Evolutionary conservation across 2,113 vertebrate genomes (phyloP).

Genomic region (Sceloporus tristichus): DNA sequence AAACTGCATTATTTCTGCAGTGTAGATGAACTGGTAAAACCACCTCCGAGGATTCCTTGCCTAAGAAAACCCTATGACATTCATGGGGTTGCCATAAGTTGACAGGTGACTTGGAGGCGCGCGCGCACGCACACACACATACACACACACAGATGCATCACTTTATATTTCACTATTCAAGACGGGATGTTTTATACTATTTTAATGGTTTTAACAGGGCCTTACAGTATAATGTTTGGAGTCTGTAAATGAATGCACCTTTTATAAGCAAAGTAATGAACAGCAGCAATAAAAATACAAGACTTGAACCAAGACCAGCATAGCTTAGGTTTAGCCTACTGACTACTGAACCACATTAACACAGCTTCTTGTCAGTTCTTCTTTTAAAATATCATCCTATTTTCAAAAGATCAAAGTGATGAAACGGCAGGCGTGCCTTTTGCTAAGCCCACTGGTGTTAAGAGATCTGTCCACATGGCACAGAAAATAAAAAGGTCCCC

Average conservation of each 20-base stretch:
- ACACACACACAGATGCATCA: too few relatives aligned
- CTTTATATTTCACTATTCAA: too few relatives aligned
- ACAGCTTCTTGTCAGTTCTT: not conserved
- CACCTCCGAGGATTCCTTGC: too few relatives aligned
- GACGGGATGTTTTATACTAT: too few relatives aligned
- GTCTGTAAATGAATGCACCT: not conserved
- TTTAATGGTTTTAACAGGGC: not conserved
- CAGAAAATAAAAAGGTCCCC: accelerated
- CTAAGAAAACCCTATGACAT: too few relatives aligned
- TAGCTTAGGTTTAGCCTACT: not conserved
- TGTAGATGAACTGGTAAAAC: too few relatives aligned
- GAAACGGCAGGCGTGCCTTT: not conserved
- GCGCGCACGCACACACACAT: too few relatives aligned
- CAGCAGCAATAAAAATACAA: not conserved
- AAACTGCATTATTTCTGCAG: too few relatives aligned
- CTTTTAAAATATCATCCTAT: accelerated
- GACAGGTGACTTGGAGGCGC: too few relatives aligned
- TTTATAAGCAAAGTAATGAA: not conserved
- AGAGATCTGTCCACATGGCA: conserved; percentile 11
- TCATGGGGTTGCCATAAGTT: too few relatives aligned
- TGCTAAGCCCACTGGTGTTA: not conserved
- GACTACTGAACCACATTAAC: too few relatives aligned
- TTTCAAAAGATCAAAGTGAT: conserved; percentile 7
- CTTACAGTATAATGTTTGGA: not conserved
- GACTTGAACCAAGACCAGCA: not conserved